Base-by-base conservation (phyloP, 2,113 vertebrate genomes). In the Chlamydotis undulata region DNA sequence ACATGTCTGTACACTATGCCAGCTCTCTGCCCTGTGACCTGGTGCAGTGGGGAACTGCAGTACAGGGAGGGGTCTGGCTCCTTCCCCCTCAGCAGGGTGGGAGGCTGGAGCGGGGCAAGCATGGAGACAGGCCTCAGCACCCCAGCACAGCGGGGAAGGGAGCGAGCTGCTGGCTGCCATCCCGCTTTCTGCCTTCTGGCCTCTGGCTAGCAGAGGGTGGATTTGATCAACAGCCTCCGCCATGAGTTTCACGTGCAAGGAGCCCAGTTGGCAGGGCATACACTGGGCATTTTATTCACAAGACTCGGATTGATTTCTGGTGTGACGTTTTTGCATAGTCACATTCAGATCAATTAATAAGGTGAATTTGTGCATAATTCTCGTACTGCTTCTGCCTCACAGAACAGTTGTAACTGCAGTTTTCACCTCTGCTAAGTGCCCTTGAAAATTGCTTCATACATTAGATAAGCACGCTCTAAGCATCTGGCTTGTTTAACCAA, bases 1-100 rank as follows among this genome's bases (percentile, higher is more conserved):
- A 57, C 7, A 18, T 55, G 28, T 43, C 64, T 1, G 1, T 19
- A 19, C 9, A 29, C 22, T 21, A 17, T 47, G 24, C 7, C 41
- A 65, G 33, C 7, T 81, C 31, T 45, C 41, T 90, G 31, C 31
- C 23, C 37, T 84, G 26, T 45, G 56, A 53, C 50, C 7, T 1
- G 1, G 4, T 41, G 37, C 25, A 43, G 24, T 4, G 10, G 29
- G 31, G 25, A 81, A 39, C 1, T 43, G 33, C 33, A 76, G 19
- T 26, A 17, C 33, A 31, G n/a, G 28, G 33, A 37, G 23, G 12
- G 17, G 8, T 68, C 57, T 24, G 9, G 15, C 45, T 87, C 2
- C 0, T 9, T 73, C 19, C 5, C 26, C 26, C 37, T 37, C 33
- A 65, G 37, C 49, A 47, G 37, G 7, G 16, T 41, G 0, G 0